phyloP scores from a whole-genome alignment of 2,113 vertebrate species.

The Chaetorhynchus papuensis region DNA sequence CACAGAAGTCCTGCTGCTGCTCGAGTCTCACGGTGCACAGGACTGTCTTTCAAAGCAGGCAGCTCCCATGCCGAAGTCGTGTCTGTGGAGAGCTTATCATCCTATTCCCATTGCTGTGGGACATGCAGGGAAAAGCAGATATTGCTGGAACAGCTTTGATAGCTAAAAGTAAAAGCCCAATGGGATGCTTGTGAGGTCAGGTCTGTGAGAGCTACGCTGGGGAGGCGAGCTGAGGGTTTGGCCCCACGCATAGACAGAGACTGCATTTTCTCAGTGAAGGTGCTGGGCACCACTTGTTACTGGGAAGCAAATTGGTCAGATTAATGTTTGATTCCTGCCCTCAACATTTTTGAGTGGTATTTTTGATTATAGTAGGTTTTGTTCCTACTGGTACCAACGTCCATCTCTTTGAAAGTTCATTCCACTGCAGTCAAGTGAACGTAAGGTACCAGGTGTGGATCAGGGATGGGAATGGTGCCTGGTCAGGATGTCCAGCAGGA shows the following conservation, averaged over 20 bases:
- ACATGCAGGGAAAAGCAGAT: not conserved
- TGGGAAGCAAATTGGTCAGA: not conserved
- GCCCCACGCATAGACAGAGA: not conserved
- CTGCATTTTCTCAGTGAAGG: not conserved
- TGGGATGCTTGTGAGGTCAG: not conserved
- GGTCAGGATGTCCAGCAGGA: not conserved
- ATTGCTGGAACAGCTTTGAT: not conserved
- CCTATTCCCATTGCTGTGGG: not conserved
- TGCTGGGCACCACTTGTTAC: not conserved
- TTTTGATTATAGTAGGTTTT: slow-evolving; percentile 28
- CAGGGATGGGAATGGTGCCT: not conserved
- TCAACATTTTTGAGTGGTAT: not conserved
- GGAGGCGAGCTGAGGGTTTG: not conserved
- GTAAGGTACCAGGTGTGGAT: not conserved
- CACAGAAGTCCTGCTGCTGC: not conserved
- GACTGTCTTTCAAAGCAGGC: not conserved
- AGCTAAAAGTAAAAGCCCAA: not conserved
- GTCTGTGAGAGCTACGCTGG: not conserved
- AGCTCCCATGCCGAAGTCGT: not conserved
- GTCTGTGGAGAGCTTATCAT: not conserved
- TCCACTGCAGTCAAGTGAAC: not conserved
- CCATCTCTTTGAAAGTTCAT: not conserved
- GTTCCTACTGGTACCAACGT: not conserved
- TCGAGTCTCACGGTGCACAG: not conserved
- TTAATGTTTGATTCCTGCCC: not conserved